These are phyloP conservation scores for Xylocopa sonorina DNA, from an alignment of 1,140 invertebrate species.

Conservation along the genomic window DNA sequence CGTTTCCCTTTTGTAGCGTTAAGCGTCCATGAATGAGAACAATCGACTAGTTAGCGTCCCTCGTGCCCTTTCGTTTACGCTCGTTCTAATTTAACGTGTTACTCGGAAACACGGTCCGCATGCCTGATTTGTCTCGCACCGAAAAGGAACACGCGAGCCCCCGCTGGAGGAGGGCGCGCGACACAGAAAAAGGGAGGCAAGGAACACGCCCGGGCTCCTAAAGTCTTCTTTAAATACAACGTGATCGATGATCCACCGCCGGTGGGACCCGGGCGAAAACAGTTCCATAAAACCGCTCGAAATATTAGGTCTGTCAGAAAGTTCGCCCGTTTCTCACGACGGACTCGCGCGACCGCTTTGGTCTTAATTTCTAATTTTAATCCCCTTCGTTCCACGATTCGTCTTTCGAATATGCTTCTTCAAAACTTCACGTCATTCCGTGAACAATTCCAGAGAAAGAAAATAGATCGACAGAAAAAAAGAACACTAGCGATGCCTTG, in stretches of 20 bases:
- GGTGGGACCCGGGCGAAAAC: background rate
- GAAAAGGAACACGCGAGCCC: slow-evolving; percentile 8
- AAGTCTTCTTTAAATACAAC: slow-evolving; percentile 45
- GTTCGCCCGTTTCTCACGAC: background rate
- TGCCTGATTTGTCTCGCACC: slow-evolving; percentile 33
- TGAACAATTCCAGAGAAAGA: too few relatives aligned
- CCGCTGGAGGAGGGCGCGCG: background rate
- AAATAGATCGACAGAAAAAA: too few relatives aligned
- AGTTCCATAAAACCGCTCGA: slow-evolving; percentile 18
- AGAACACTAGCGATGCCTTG: too few relatives aligned
- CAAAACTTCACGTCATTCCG: too few relatives aligned
- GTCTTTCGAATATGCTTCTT: too few relatives aligned
- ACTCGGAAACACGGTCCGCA: slow-evolving; percentile 30
- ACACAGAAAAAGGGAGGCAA: background rate
- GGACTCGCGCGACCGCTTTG: background rate
- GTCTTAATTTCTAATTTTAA: background rate
- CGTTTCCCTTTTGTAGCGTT: background rate
- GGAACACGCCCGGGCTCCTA: background rate
- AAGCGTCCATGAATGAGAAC: slow-evolving; percentile 5
- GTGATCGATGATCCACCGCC: slow-evolving; percentile 41
- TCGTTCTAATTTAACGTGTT: slow-evolving; percentile 38
- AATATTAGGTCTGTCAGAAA: background rate
- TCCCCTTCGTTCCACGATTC: too few relatives aligned
- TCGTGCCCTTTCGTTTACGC: background rate
- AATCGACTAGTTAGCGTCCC: slow-evolving; percentile 23